These are phyloP conservation scores for Hesperia comma DNA, from an alignment of 2,888 invertebrate species.

Conservation along the genomic window DNA sequence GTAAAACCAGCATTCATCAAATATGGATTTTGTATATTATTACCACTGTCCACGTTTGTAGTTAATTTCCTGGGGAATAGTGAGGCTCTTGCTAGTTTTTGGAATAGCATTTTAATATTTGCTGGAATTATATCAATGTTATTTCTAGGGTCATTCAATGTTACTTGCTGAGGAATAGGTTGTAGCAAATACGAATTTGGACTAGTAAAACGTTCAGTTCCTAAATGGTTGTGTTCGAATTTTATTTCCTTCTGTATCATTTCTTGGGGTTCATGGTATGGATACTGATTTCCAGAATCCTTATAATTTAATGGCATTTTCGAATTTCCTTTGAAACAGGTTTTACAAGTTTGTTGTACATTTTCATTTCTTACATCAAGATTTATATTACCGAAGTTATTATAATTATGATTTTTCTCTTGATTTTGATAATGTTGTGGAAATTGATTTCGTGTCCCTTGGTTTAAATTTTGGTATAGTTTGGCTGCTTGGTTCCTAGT, in stretches of 20 bases:
- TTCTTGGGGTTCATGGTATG: neutral
- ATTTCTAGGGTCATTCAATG: neutral
- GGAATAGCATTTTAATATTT: constrained; percentile 1
- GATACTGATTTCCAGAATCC: neutral
- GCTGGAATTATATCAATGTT: neutral
- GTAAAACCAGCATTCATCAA: neutral
- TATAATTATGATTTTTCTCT: neutral
- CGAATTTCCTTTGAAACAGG: too few relatives aligned
- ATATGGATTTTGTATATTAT: constrained; percentile 4
- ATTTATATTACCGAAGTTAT: neutral
- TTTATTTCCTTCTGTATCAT: neutral
- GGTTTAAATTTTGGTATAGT: neutral
- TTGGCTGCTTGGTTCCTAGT: neutral
- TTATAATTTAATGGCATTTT: neutral
- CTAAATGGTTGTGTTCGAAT: neutral
- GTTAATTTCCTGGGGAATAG: neutral
- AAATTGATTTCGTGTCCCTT: neutral
- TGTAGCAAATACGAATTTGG: neutral
- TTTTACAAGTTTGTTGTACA: neutral
- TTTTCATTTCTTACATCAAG: neutral
- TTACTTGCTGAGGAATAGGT: neutral
- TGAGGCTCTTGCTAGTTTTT: constrained; percentile 6
- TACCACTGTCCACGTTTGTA: neutral
- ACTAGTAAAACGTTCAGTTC: neutral
- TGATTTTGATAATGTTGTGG: neutral